These are phyloP conservation scores for Chelon labrosus DNA, from an alignment of 2,797 vertebrate species.

Conservation along the genomic window DNA sequence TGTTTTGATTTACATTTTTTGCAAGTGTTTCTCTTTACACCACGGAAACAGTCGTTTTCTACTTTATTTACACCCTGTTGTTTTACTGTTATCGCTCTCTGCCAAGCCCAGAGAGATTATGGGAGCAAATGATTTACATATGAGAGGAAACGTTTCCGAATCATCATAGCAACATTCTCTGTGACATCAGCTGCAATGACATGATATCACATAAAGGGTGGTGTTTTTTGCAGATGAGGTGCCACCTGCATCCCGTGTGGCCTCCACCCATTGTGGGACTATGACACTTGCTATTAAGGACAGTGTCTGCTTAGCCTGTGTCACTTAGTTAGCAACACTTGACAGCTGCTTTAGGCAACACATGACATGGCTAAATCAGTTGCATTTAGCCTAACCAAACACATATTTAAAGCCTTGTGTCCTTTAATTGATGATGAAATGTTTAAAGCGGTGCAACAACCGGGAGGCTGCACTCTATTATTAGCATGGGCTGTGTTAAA, in stretches of 20 bases:
- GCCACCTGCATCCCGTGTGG: conserved; percentile 6
- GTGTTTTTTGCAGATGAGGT: conserved; percentile 21
- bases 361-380: conserved; percentile 9
- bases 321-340: conserved; percentile 25
- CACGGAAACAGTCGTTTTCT: conserved; percentile 13
- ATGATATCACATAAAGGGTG: background rate
- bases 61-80: conserved; percentile 34
- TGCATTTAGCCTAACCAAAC: conserved; percentile 2
- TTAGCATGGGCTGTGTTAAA: conserved; percentile 10
- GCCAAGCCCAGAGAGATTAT: conserved; percentile 40
- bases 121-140: conserved; percentile 18
- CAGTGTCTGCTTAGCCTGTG: conserved; percentile 27
- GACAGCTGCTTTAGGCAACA: conserved; percentile 36
- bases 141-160: conserved; percentile 20
- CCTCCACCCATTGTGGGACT: conserved; percentile 2
- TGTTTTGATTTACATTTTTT: conserved; percentile 25
- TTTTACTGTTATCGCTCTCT: conserved; percentile 32
- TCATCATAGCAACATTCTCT: conserved; percentile 25
- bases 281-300: conserved; percentile 42
- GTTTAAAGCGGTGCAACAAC: background rate
- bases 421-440: background rate
- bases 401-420: background rate
- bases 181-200: conserved; percentile 20
- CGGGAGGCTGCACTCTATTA: background rate
- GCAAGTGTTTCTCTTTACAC: conserved; percentile 10